Conservation (phyloP, 2,888 invertebrate species). For the Drosophila neotestacea region DNA sequence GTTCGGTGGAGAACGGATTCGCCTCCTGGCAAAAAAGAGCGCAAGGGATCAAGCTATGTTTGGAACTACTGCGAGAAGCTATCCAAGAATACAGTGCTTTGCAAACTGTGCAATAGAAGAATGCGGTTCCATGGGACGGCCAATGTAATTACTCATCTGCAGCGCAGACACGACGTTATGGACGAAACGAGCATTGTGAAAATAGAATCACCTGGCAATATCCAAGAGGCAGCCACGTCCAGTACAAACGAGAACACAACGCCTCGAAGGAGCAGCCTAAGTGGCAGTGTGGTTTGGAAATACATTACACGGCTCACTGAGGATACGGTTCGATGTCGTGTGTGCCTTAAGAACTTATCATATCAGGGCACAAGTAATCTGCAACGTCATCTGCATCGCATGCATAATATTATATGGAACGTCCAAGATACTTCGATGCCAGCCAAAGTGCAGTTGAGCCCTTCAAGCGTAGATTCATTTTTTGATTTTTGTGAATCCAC, state of each 20-base stretch:
- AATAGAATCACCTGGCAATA: slow-evolving; percentile 18
- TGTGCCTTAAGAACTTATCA: slow-evolving; percentile 75
- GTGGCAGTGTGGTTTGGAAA: slow-evolving; percentile 72
- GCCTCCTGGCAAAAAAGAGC: slow-evolving; percentile 51
- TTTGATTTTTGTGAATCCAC: slow-evolving; percentile 43
- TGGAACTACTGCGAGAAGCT: slow-evolving; percentile 78
- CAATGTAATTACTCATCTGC: slow-evolving; percentile 78
- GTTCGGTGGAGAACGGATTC: slow-evolving; percentile 15
- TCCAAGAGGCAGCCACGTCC: slow-evolving; percentile 52
- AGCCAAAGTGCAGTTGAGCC: slow-evolving; percentile 20
- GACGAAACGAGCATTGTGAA: slow-evolving; percentile 32
- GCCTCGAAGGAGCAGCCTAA: slow-evolving; percentile 27
- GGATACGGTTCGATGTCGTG: slow-evolving; percentile 72
- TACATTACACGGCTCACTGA: slow-evolving; percentile 69
- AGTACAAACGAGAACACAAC: slow-evolving; percentile 40
- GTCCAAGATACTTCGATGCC: slow-evolving; percentile 3
- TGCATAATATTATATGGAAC: slow-evolving; percentile 72
- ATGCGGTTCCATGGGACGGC: slow-evolving; percentile 82
- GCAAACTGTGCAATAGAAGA: slow-evolving; percentile 68
- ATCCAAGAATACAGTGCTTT: slow-evolving; percentile 70
- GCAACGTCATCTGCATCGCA: slow-evolving; percentile 77
- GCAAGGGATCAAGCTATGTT: slow-evolving; percentile 74
- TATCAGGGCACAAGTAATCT: slow-evolving; percentile 79
- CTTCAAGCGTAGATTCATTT: slow-evolving; percentile 29
- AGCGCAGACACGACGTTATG: slow-evolving; percentile 71